Conservation (phyloP, 92 coral and sea anemone genomes). For the Palythoa heliodiscus region DNA sequence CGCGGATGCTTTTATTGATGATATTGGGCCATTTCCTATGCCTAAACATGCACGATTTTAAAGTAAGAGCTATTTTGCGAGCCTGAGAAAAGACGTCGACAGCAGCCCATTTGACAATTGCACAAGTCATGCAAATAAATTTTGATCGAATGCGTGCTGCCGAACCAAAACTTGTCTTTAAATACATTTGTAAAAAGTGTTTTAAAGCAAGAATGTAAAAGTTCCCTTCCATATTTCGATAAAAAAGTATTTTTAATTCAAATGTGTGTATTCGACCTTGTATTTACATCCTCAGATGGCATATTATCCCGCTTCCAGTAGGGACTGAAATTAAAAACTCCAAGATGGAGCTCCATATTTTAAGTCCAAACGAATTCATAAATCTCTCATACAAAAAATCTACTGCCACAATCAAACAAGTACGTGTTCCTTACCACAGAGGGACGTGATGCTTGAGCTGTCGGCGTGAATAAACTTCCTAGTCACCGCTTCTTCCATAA, state of each 20-base stretch:
- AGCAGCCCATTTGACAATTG: constrained; percentile 35
- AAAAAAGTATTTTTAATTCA: neutral
- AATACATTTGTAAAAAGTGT: neutral
- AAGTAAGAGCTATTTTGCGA: constrained; percentile 2
- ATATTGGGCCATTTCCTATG: neutral
- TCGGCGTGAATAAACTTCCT: constrained; percentile 97
- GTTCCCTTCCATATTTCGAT: neutral
- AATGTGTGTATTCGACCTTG: neutral
- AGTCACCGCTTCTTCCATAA: constrained; percentile 98
- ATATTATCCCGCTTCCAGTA: constrained; percentile 24
- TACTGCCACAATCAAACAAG: constrained; percentile 17
- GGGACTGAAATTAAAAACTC: neutral
- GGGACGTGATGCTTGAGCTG: constrained; percentile 97
- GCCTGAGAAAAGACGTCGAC: constrained; percentile 1
- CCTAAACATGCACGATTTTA: constrained; percentile 12
- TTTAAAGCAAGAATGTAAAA: neutral
- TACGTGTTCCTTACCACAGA: constrained; percentile 80
- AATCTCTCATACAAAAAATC: neutral
- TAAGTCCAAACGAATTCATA: constrained; percentile 1
- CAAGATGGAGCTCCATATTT: constrained; percentile 28
- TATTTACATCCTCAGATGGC: neutral
- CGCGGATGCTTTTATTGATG: neutral
- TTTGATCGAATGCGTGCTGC: neutral
- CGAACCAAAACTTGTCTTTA: neutral
- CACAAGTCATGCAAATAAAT: constrained; percentile 27